Evolutionary conservation across 92 coral and sea anemone species (phyloP).

Genomic region (Epizoanthus fatuus): DNA sequence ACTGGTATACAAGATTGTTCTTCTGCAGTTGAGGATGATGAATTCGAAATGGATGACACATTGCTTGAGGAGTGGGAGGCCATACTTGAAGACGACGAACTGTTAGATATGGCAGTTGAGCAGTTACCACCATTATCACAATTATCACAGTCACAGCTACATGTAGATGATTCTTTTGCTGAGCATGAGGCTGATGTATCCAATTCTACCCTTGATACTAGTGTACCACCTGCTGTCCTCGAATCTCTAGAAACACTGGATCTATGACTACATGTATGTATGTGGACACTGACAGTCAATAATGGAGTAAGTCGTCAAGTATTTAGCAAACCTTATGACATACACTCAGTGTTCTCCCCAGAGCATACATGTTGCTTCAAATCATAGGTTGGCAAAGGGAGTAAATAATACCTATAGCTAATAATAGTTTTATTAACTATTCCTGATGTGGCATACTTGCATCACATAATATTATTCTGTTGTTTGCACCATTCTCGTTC

Average conservation of each 20-base stretch:
- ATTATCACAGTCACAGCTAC: constrained; percentile 7
- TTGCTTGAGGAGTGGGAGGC: constrained; percentile 42
- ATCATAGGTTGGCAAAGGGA: too few relatives aligned
- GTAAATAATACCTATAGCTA: too few relatives aligned
- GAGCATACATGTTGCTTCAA: not conserved
- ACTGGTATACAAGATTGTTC: constrained; percentile 10
- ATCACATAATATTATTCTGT: too few relatives aligned
- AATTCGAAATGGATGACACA: constrained; percentile 21
- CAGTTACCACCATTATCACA: constrained; percentile 24
- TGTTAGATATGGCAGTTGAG: constrained; percentile 45
- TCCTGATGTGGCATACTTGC: too few relatives aligned
- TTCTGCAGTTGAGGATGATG: constrained; percentile 20
- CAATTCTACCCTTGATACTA: constrained; percentile 2
- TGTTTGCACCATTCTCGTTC: not conserved
- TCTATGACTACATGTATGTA: not conserved
- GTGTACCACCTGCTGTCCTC: constrained; percentile 4
- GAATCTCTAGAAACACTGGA: not conserved
- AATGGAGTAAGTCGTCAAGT: not conserved
- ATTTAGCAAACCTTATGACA: not conserved
- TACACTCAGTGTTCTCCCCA: constrained; percentile 4
- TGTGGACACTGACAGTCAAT: not conserved
- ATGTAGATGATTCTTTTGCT: not conserved
- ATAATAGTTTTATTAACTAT: too few relatives aligned
- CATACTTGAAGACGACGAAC: constrained; percentile 37
- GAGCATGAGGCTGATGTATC: not conserved